Percentiles rank a stretch among this genome's conserved stretches.
These are phyloP conservation scores for Zaprionus bogoriensis DNA, from an alignment of 2,888 invertebrate species.

Conservation along the genomic window DNA sequence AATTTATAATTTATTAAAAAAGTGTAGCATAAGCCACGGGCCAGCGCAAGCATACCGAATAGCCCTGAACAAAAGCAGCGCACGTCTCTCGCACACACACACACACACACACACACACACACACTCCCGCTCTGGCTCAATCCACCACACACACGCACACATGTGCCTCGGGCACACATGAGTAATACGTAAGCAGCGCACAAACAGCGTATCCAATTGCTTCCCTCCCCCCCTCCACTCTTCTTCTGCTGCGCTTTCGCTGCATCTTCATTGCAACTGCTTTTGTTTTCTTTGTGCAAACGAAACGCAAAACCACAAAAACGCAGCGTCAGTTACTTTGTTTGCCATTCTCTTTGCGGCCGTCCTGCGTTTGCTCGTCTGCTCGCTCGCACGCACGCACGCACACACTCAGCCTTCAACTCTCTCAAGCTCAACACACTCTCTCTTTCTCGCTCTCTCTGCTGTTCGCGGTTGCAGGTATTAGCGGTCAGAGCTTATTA, in stretches of 20 bases:
- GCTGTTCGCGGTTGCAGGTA: slow-evolving; percentile 22
- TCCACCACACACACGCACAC: not conserved
- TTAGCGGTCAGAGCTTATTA: slow-evolving; percentile 48
- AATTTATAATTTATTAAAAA: slow-evolving; percentile 79
- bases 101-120: not conserved
- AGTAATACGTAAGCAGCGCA: slow-evolving; percentile 59
- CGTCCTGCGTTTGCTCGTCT: slow-evolving; percentile 8
- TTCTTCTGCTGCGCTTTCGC: not conserved
- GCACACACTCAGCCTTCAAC: not conserved
- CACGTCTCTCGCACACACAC: slow-evolving; percentile 26
- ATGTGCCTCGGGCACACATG: slow-evolving; percentile 53
- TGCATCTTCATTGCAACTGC: slow-evolving; percentile 56
- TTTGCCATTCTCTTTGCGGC: slow-evolving; percentile 59
- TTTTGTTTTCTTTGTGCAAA: slow-evolving; percentile 57
- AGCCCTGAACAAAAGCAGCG: slow-evolving; percentile 60
- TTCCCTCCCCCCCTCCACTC: not conserved
- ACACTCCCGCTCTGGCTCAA: slow-evolving; percentile 1
- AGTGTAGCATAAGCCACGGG: slow-evolving; percentile 65
- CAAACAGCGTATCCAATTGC: slow-evolving; percentile 51
- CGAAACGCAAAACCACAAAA: slow-evolving; percentile 46
- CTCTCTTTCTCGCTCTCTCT: not conserved
- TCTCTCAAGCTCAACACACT: too few species aligned
- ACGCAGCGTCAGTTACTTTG: slow-evolving; percentile 40
- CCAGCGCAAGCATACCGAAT: slow-evolving; percentile 30
- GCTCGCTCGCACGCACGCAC: not conserved